These are phyloP conservation scores for Meriones unguiculatus DNA, from an alignment of 2,113 vertebrate species.

Conservation along the genomic window DNA sequence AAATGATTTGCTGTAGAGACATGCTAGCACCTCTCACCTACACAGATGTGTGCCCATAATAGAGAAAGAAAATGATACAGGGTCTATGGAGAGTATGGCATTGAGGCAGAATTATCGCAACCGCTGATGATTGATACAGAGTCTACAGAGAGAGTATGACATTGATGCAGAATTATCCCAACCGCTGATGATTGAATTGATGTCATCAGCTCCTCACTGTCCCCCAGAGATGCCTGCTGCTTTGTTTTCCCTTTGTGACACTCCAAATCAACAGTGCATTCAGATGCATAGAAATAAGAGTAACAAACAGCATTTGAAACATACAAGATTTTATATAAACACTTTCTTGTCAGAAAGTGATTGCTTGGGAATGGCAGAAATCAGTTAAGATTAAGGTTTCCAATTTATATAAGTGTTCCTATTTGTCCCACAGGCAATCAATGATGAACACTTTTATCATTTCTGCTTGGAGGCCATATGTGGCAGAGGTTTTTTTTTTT, in stretches of 20 bases:
- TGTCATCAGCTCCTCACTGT: not conserved
- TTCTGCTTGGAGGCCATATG: constrained; percentile 59
- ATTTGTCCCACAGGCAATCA: constrained; percentile 67
- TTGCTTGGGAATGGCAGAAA: constrained; percentile 23
- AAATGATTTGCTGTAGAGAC: not conserved
- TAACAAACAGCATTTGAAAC: not conserved
- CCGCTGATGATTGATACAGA: not conserved
- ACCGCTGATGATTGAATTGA: accelerated
- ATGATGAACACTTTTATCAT: constrained; percentile 24
- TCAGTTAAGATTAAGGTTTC: constrained; percentile 17
- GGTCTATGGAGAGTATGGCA: not conserved
- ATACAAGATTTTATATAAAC: constrained; percentile 7
- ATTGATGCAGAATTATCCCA: not conserved
- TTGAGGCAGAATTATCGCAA: not conserved
- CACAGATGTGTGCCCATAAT: not conserved
- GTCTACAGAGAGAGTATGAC: not conserved
- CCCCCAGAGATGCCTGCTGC: not conserved
- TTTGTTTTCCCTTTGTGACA: not conserved
- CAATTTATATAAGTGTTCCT: constrained; percentile 69
- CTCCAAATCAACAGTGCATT: not conserved
- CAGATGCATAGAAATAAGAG: not conserved
- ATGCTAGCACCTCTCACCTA: not conserved
- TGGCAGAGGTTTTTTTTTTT: constrained; percentile 65
- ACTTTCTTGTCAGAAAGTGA: not conserved
- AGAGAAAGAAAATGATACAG: not conserved